Evolutionary conservation across 1,140 invertebrate species (phyloP).

Genomic region (Macrocentrus cingulum): DNA sequence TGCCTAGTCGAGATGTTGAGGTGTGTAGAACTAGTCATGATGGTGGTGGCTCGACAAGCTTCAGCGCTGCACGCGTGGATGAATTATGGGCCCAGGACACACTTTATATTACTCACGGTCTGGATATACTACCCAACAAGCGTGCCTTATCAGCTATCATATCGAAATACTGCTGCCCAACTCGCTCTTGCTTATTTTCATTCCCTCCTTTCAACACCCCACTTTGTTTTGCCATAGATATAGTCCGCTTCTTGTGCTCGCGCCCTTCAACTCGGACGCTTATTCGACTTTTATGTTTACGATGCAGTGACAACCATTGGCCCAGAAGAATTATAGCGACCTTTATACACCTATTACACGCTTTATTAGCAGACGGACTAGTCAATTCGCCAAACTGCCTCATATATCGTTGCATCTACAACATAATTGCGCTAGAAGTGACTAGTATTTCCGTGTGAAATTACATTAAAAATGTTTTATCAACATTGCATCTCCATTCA

Average conservation of each 20-base stretch:
- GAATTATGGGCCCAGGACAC: conserved; percentile 11
- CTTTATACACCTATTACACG: too few relatives aligned
- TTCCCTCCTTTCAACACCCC: neutral
- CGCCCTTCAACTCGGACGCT: neutral
- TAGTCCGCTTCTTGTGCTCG: neutral
- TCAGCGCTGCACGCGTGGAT: conserved; percentile 9
- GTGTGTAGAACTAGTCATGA: neutral
- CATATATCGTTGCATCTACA: too few relatives aligned
- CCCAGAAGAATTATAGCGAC: too few relatives aligned
- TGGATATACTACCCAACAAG: neutral
- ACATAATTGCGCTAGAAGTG: too few relatives aligned
- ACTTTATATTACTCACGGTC: conserved; percentile 8
- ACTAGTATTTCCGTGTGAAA: too few relatives aligned
- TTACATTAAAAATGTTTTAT: too few relatives aligned
- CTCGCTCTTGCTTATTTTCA: neutral
- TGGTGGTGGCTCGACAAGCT: conserved; percentile 1
- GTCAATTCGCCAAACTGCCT: too few relatives aligned
- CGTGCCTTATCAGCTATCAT: neutral
- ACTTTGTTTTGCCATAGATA: neutral
- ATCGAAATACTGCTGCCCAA: neutral
- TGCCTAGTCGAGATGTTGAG: neutral
- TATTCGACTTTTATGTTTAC: too few relatives aligned
- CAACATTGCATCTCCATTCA: too few relatives aligned
- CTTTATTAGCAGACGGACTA: too few relatives aligned
- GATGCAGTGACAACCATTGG: too few relatives aligned